phyloP scores from a whole-genome alignment of 2,797 vertebrate genomes.

The Lagorchestes hirsutus region DNA sequence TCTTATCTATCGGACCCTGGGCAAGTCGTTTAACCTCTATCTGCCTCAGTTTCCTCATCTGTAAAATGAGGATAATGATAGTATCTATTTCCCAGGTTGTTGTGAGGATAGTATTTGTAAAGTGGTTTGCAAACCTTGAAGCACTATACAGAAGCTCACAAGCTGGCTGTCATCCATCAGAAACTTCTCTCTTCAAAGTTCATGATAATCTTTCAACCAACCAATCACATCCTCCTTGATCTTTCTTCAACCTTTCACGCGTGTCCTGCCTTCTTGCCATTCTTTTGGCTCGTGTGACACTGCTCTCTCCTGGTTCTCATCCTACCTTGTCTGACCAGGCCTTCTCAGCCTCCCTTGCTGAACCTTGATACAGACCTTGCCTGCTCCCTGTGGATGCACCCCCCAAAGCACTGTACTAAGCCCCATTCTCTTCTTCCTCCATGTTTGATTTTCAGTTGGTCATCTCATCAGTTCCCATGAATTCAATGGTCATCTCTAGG shows the following conservation, averaged over 20 bases:
- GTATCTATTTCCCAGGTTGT: no score
- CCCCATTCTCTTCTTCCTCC: not conserved
- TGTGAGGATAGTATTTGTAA: no score
- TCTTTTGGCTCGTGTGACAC: not conserved
- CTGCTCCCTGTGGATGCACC: not conserved
- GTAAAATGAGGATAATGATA: not conserved
- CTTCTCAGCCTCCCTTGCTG: not conserved
- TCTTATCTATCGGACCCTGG: no score
- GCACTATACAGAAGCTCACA: not conserved
- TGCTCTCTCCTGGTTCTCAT: not conserved
- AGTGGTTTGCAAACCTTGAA: not conserved
- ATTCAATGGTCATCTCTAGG: not conserved
- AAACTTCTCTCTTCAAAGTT: not conserved
- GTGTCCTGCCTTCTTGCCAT: not conserved
- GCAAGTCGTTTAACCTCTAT: not conserved
- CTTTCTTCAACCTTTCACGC: not conserved
- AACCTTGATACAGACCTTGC: not conserved
- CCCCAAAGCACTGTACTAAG: not conserved
- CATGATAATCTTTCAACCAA: not conserved
- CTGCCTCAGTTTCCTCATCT: not conserved
- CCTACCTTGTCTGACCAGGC: not conserved
- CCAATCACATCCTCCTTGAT: not conserved
- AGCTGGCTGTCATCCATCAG: not conserved
- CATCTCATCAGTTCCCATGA: not conserved
- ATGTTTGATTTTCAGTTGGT: not conserved